Conservation (phyloP, 2,113 vertebrate genomes). For the Varanus salvator region DNA sequence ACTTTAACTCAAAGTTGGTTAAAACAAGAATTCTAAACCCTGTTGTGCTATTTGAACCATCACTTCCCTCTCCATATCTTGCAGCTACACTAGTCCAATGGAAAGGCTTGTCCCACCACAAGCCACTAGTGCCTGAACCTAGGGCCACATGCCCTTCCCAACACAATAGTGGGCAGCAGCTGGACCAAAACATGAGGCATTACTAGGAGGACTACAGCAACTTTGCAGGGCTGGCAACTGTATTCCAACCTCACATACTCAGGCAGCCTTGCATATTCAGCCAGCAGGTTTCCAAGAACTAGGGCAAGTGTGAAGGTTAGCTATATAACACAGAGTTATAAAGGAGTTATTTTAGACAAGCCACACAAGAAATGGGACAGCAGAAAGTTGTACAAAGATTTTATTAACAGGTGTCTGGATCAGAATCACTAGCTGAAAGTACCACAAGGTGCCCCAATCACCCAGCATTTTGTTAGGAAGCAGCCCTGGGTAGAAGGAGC, state of each 20-base stretch:
- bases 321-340: background rate
- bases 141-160: background rate
- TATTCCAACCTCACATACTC: background rate
- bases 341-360: background rate
- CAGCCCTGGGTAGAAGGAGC: slow-evolving; percentile 28
- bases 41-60: background rate
- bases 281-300: background rate
- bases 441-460: slow-evolving; percentile 5
- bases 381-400: slow-evolving; percentile 1
- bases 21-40: background rate
- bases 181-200: background rate
- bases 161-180: background rate
- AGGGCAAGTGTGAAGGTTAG: background rate
- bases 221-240: background rate
- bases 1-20: background rate
- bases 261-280: background rate
- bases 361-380: slow-evolving; percentile 18
- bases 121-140: background rate
- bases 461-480: slow-evolving; percentile 32
- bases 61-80: background rate
- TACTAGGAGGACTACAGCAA: background rate
- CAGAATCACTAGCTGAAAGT: slow-evolving; percentile 3
- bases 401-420: slow-evolving; percentile 28
- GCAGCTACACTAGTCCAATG: background rate
- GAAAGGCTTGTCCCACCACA: background rate